Evolutionary conservation across 2,113 vertebrate genomes (phyloP), one percentile per base, ranked within the genome.

Genomic region (Aptenodytes forsteri): DNA sequence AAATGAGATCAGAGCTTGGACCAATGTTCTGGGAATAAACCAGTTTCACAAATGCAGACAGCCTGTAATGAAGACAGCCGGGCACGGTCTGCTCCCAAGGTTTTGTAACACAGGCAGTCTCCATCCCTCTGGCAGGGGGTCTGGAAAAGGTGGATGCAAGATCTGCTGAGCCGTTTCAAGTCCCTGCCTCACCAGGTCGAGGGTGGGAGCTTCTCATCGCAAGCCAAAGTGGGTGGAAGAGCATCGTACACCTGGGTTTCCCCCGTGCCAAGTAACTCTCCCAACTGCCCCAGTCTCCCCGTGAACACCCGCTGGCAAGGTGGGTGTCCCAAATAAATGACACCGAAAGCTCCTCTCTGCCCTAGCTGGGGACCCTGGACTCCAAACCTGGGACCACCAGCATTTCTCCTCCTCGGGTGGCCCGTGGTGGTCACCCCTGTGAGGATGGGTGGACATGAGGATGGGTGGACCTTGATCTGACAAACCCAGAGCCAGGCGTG

Each of bases 1-100:
- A 95, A 96, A 96, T 93, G 89, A 96, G 95, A 95, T 95, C 93
- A 94, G 87, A 87, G 62, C 91, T 86, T 1, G 13, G 69, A 87
- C 18, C 77, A 3, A 16, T 26, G 70, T 20, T 70, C 78, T 3
- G 36, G 87, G 78, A 83, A 90, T 88, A 77, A 90, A 93, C 20
- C 59, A 27, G 42, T 81, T 73, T 59, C 93, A 88, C 75, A 91
- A 85, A 82, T 15, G 55, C 62, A 69, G 49, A 5, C 90, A 50
- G 75, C 21, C 70, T 56, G 59, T 18, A 40, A 91, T 8, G 73
- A 77, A 82, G 46, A 44, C 67, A 34, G 72, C 27, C 2, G 0
- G 62, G 38, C 4, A 1, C 3, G 10, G 62, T n/a, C 52, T 1
- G 7, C 34, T 59, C 34, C 75, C 5, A 0, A 15, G 40, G 42